Evolutionary conservation across 2,888 invertebrate genomes (phyloP).

Genomic region (Trissoscelio sp.): DNA sequence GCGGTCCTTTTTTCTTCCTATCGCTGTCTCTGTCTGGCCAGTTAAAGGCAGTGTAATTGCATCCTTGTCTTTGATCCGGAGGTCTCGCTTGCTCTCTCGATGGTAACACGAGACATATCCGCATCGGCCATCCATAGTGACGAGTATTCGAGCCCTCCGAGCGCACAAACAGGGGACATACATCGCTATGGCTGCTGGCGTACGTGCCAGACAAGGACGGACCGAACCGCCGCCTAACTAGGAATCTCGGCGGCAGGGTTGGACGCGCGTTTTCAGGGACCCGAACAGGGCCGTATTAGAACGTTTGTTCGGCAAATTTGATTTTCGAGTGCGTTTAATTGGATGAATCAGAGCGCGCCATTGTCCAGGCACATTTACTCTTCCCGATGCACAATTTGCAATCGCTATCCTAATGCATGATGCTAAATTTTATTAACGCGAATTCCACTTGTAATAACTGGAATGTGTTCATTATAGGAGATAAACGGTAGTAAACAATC

Average conservation of each 20-base stretch:
- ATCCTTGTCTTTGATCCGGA: conserved; percentile 1
- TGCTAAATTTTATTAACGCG: too few species aligned
- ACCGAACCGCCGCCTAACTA: conserved; percentile 38
- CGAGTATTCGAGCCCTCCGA: conserved; percentile 65
- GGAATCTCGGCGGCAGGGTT: conserved; percentile 51
- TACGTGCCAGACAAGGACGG: conserved; percentile 48
- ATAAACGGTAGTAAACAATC: too few species aligned
- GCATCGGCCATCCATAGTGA: conserved; percentile 62
- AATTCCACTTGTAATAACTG: too few species aligned
- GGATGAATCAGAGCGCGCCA: neutral
- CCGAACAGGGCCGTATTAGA: conserved; percentile 29
- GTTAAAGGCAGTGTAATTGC: too few species aligned
- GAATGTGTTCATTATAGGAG: too few species aligned
- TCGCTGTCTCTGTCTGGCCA: neutral
- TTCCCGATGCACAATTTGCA: too few species aligned
- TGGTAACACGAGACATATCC: conserved; percentile 64
- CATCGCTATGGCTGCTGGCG: conserved; percentile 63
- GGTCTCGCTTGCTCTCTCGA: conserved; percentile 50
- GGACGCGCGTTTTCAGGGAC: conserved; percentile 17
- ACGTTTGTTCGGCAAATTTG: conserved; percentile 9
- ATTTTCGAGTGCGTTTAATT: conserved; percentile 11
- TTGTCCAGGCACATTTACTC: neutral
- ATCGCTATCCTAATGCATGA: too few species aligned
- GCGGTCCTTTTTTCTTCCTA: conserved; percentile 33
- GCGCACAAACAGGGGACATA: conserved; percentile 55